phyloP scores from a whole-genome alignment of 1,140 invertebrate genomes.

The Drosophila pallidifrons region DNA sequence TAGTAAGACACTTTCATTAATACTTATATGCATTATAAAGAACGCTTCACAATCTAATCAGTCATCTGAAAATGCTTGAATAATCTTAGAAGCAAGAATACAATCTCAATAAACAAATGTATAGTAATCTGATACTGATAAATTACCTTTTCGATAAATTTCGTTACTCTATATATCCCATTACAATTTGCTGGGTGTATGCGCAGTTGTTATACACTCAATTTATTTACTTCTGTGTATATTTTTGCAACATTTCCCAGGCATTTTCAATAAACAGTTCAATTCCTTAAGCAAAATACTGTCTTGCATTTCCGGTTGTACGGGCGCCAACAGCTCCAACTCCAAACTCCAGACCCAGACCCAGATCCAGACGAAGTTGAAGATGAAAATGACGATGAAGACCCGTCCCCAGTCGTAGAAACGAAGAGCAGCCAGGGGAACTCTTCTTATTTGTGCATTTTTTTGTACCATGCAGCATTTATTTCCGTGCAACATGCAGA shows the following conservation, averaged over 20 bases:
- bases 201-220: not conserved
- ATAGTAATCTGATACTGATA: too few species aligned
- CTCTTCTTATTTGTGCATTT: not conserved
- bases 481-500: slow-evolving; percentile 61
- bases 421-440: slow-evolving; percentile 1
- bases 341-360: slow-evolving; percentile 20
- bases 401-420: slow-evolving; percentile 1
- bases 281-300: slow-evolving; percentile 65
- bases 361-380: slow-evolving; percentile 2
- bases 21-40: too few species aligned
- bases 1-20: too few species aligned
- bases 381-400: not conserved
- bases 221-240: not conserved
- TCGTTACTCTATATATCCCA: too few species aligned
- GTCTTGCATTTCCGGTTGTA: slow-evolving; percentile 73
- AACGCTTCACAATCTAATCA: too few species aligned
- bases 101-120: too few species aligned
- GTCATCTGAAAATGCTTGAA: too few species aligned
- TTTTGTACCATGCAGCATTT: slow-evolving; percentile 12
- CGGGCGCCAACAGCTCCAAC: slow-evolving; percentile 52
- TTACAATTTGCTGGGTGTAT: not conserved
- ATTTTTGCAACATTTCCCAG: slow-evolving; percentile 34
- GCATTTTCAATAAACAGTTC: slow-evolving; percentile 62
- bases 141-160: too few species aligned
- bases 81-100: too few species aligned